Conservation (phyloP, 2,888 invertebrate species). For the Ceraclea dissimilis region DNA sequence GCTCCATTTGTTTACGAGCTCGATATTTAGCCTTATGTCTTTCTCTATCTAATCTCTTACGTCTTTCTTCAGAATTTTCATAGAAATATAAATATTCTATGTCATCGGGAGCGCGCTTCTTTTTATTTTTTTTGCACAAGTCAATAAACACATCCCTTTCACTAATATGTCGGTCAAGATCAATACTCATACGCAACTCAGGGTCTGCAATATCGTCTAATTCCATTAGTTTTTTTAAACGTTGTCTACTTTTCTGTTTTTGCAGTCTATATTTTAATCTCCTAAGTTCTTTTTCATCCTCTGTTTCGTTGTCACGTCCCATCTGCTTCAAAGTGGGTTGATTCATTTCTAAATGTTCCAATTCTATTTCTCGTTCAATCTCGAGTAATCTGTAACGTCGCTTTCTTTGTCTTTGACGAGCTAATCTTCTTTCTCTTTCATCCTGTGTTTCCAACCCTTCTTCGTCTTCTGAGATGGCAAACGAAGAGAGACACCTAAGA, state of each 20-base stretch:
- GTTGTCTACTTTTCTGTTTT: neutral
- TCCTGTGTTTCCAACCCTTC: neutral
- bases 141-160: neutral
- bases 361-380: too few relatives aligned
- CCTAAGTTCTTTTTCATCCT: neutral
- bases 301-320: neutral
- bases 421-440: neutral
- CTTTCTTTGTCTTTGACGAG: neutral
- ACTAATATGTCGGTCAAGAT: too few relatives aligned
- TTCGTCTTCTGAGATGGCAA: neutral
- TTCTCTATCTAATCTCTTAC: neutral
- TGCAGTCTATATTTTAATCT: neutral
- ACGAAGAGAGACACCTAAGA: neutral
- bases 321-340: neutral
- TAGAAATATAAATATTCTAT: neutral
- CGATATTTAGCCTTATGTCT: neutral
- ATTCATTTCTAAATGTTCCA: neutral
- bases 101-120: neutral
- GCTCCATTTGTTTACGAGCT: neutral
- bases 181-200: neutral
- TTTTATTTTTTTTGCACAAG: neutral
- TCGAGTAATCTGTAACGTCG: neutral
- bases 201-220: neutral
- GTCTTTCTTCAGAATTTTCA: neutral
- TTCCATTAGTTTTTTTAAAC: neutral